Base-by-base conservation (phyloP, 2,113 vertebrate genomes). In the Galemys pyrenaicus region DNA sequence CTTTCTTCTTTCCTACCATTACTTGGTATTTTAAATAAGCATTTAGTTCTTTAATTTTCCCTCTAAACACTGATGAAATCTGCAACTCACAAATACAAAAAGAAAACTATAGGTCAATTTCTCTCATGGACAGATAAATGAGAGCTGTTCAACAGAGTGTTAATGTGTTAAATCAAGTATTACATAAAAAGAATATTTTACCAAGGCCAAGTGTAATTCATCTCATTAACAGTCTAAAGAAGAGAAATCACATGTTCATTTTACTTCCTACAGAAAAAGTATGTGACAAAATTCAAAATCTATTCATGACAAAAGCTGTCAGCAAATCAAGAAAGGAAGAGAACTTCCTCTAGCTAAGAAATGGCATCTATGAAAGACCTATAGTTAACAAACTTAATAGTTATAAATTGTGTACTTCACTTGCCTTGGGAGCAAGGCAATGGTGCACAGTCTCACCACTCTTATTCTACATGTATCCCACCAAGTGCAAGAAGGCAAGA, bases 281-380 rank as follows among this genome's bases (percentile, higher is more conserved):
- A 51, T 44, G 9, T 70, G n/a, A 81, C 32, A 92, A 80, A 92
- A 86, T 81, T 77, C 60, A 81, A 32, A 11, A 62, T 62, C 26
- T 67, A 35, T 70, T 92, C n/a, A 77, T 86, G 44, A 82, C 62
- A 71, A 87, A 87, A 90, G 41, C 13, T 51, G n/a, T 92, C 35
- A 88, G 60, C 20, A 75, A 94, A 85, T 64, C n/a, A 79, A 39
- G 62, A 86, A 46, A 46, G 68, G 17, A 74, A 73, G 9, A 30
- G 13, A 32, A 65, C 22, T 64, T 60, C 37, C 13, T 84, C 58
- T 70, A 64, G 32, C 16, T 56, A 46, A 41, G 44, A 62, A 84
- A 85, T 80, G 51, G 5, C 35, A 77, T 9, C 26, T 75, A 24
- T 65, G 6, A 86, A 94, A 51, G 75, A 22, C 1, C 3, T 44